Evolutionary conservation across 2,113 vertebrate species (phyloP).

Genomic region (Microcebus griseorufus): DNA sequence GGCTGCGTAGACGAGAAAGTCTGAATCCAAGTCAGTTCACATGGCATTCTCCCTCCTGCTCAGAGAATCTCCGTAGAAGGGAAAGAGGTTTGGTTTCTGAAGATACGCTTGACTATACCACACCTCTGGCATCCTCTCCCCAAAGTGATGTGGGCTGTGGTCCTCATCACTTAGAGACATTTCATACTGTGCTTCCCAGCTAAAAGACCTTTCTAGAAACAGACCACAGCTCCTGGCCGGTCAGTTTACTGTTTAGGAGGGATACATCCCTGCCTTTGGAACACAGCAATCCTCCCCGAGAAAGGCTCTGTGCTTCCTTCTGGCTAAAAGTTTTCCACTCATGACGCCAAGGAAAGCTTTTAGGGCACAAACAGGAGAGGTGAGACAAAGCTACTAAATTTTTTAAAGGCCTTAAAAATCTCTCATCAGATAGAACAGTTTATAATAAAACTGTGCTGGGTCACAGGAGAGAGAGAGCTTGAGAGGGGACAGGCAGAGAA

Average conservation of each 20-base stretch:
- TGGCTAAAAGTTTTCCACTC: neutral
- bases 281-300: neutral
- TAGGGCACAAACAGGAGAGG: neutral
- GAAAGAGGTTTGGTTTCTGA: neutral
- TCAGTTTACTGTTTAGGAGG: neutral
- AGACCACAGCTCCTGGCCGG: neutral
- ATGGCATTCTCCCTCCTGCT: neutral
- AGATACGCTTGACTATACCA: neutral
- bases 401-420: slow-evolving; percentile 54
- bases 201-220: slow-evolving; percentile 15
- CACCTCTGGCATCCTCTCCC: neutral
- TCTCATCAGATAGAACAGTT: neutral
- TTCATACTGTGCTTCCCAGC: neutral
- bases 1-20: rapidly evolving
- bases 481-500: neutral
- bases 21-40: too few relatives aligned
- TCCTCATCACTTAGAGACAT: neutral
- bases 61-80: neutral
- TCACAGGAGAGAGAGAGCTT: neutral
- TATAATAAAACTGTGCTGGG: neutral
- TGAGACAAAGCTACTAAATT: slow-evolving; percentile 29
- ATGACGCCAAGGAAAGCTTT: neutral
- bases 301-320: neutral
- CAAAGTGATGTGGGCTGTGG: neutral
- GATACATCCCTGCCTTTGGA: neutral